Conservation (phyloP, 1,140 invertebrate species). For the Leguminivora glycinivorella region DNA sequence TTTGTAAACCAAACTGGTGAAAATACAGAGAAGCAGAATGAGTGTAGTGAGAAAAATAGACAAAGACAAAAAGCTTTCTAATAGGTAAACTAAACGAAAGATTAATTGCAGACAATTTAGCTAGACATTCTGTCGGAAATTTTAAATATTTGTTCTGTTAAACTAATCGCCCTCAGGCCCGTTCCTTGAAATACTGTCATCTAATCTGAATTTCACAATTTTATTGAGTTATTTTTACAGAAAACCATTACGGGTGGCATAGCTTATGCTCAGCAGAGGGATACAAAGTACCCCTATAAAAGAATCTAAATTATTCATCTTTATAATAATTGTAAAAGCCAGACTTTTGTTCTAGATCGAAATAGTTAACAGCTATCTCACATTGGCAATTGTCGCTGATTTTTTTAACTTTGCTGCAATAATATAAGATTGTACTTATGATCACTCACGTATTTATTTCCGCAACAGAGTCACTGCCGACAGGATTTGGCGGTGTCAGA, state of each 20-base stretch:
- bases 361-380: background rate
- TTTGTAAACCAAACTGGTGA: conserved; percentile 22
- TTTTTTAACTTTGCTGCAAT: too few relatives aligned
- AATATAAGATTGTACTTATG: too few relatives aligned
- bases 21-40: conserved; percentile 17
- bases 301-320: background rate
- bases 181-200: background rate
- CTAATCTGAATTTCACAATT: background rate
- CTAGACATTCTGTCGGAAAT: too few relatives aligned
- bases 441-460: too few relatives aligned
- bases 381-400: background rate
- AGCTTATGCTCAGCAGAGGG: too few relatives aligned
- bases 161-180: background rate
- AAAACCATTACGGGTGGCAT: too few relatives aligned
- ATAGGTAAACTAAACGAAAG: conserved; percentile 30
- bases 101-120: too few relatives aligned
- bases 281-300: background rate
- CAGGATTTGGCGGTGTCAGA: too few relatives aligned
- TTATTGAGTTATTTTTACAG: background rate
- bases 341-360: background rate
- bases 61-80: conserved; percentile 48
- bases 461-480: too few relatives aligned
- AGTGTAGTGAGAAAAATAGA: conserved; percentile 35
- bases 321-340: background rate
- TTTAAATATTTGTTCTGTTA: background rate